Evolutionary conservation across 2,113 vertebrate genomes (phyloP).

Genomic region (Amia ocellicauda): DNA sequence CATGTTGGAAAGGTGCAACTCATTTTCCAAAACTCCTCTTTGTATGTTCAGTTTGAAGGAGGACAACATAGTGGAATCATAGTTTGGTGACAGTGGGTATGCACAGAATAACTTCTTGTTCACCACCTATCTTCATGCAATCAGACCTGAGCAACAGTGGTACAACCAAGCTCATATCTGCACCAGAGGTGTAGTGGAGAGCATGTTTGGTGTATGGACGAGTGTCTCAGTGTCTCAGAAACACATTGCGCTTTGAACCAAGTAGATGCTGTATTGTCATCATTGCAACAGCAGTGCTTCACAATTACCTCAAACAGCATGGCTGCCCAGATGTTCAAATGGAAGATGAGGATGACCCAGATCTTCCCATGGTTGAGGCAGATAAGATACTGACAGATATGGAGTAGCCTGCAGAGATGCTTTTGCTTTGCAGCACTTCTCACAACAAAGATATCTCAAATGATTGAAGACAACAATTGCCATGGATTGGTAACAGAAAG

Average conservation of each 20-base stretch:
- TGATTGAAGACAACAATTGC: background rate
- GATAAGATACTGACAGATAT: slow-evolving; percentile 17
- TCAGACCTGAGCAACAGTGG: slow-evolving; percentile 7
- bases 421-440: slow-evolving; percentile 15
- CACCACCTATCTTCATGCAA: slow-evolving; percentile 15
- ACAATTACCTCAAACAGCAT: slow-evolving; percentile 18
- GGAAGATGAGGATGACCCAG: slow-evolving; percentile 7
- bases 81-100: slow-evolving; percentile 27
- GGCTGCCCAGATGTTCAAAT: too few species aligned
- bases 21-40: slow-evolving; percentile 21
- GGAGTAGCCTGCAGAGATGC: slow-evolving; percentile 15
- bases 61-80: slow-evolving; percentile 23
- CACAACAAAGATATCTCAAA: too few species aligned
- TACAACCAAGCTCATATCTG: slow-evolving; percentile 8
- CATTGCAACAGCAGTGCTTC: slow-evolving; percentile 17
- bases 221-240: slow-evolving; percentile 15
- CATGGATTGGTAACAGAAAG: slow-evolving; percentile 6
- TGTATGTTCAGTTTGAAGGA: slow-evolving; percentile 15
- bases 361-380: slow-evolving; percentile 14
- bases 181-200: too few species aligned
- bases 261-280: slow-evolving; percentile 12
- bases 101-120: slow-evolving; percentile 17
- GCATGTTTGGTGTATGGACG: slow-evolving; percentile 19
- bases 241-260: background rate
- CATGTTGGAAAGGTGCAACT: slow-evolving; percentile 16